phyloP scores from a whole-genome alignment of 1,140 invertebrate genomes.

The Drosophila pruinosa region DNA sequence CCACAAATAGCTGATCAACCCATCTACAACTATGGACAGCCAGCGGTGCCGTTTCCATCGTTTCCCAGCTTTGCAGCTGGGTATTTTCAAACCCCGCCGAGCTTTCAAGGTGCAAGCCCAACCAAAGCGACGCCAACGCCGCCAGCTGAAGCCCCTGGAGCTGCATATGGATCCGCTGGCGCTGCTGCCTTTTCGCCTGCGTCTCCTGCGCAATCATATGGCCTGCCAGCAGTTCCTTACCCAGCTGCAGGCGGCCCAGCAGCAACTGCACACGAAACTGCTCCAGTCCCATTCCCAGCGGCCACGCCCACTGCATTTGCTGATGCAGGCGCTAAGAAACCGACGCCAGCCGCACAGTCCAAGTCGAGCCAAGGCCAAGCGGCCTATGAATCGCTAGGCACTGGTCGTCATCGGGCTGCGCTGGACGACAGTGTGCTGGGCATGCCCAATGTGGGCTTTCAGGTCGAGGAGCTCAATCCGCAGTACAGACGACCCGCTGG shows the following conservation, averaged over 20 bases:
- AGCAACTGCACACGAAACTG: slow-evolving; percentile 58
- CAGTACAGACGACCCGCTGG: slow-evolving; percentile 21
- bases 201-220: slow-evolving; percentile 61
- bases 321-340: slow-evolving; percentile 69
- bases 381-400: slow-evolving; percentile 1
- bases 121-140: slow-evolving; percentile 14
- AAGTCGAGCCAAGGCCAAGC: not conserved
- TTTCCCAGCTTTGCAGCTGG: slow-evolving; percentile 68
- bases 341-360: slow-evolving; percentile 12
- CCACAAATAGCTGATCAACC: not conserved
- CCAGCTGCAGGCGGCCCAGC: slow-evolving; percentile 79
- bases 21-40: not conserved
- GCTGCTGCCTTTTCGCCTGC: slow-evolving; percentile 79
- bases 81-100: slow-evolving; percentile 27
- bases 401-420: slow-evolving; percentile 14
- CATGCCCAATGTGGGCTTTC: slow-evolving; percentile 40
- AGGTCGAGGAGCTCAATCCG: slow-evolving; percentile 25
- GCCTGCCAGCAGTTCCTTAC: slow-evolving; percentile 80
- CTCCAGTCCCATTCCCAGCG: slow-evolving; percentile 67
- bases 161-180: not conserved
- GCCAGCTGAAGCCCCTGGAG: not conserved
- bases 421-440: slow-evolving; percentile 41
- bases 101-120: slow-evolving; percentile 7
- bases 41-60: slow-evolving; percentile 49
- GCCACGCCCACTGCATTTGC: slow-evolving; percentile 80